Base-by-base conservation (phyloP, 1,140 invertebrate species). In the Magallana angulata region DNA sequence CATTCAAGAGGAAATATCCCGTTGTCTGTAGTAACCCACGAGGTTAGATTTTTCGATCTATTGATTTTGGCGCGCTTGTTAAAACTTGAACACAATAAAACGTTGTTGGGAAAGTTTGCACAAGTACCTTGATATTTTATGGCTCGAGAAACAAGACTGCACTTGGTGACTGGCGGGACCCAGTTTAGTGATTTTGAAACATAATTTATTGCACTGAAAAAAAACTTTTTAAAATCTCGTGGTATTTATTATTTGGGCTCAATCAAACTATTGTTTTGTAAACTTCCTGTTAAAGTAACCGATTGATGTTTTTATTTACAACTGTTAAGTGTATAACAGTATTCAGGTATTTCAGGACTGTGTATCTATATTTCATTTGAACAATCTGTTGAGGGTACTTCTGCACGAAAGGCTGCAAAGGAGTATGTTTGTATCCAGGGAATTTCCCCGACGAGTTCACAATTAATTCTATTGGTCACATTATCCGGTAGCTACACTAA, bases 1-100 rank as follows among this genome's bases (percentile, higher is more conserved):
- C 68, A 85, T 87, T 81, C 71, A 24, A 85, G 80, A 80, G 85
- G 57, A 68, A 64, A 82, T 59, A 68, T 76, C 68, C 68, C 68
- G 68, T 76, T 76, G 68, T 76, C 68, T 76, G 68, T 76, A 76
- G 68, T 76, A 30, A 76, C 68, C 68, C 68, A 24, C 24, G 24
- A 76, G 24, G 68, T 9, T 24, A n/a, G 36, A 24, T 48, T 30
- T 71, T 76, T 76, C 68, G 12, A 36, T 24, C 18, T 76, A 76
- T 76, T 30, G 68, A 76, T 76, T 76, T 76, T 76, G 68, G 68
- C 68, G 68, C 68, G 68, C 68, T 76, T 76, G 68, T 36, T 76
- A 76, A 76, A 76, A 76, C 68, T 5, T 76, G 68, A 30, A 24
- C 24, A 76, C 68, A 71, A 71, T 71, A 24, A 24, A 71, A 3